Percentiles rank a stretch among this genome's conserved stretches.
phyloP scores from a whole-genome alignment of 2,113 vertebrate genomes.

The Hipposideros armiger region DNA sequence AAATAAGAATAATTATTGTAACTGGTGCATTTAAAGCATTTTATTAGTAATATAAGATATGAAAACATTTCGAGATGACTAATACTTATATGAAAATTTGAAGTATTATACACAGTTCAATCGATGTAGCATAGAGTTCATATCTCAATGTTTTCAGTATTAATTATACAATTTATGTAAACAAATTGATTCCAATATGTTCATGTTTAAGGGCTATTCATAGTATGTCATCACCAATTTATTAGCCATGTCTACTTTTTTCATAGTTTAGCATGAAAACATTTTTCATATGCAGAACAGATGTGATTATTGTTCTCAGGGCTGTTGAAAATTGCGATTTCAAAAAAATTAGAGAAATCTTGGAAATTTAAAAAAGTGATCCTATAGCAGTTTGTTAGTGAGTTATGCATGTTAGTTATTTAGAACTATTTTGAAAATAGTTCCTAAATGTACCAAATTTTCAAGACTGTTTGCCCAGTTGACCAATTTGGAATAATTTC shows the following conservation, averaged over 20 bases:
- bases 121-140: not conserved
- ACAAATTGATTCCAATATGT: not conserved
- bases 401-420: constrained; percentile 12
- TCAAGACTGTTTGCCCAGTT: constrained; percentile 35
- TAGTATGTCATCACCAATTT: constrained; percentile 5
- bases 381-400: constrained; percentile 32
- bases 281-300: constrained; percentile 31
- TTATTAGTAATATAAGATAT: not conserved
- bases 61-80: constrained; percentile 19
- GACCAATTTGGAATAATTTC: constrained; percentile 15
- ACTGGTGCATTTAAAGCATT: constrained; percentile 18
- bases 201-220: constrained; percentile 40
- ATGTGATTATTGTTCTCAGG: constrained; percentile 25
- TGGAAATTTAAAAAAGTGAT: not conserved
- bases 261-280: constrained; percentile 23
- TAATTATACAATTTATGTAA: constrained; percentile 29
- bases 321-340: constrained; percentile 1
- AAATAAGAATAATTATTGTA: constrained; percentile 10
- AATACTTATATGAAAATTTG: constrained; percentile 28
- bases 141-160: not conserved
- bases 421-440: not conserved
- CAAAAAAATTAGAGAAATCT: constrained; percentile 37
- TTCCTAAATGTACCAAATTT: constrained; percentile 25
- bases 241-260: constrained; percentile 11
- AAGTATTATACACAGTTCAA: not conserved